phyloP scores from a whole-genome alignment of 1,140 invertebrate genomes.

The Bombus turneri region DNA sequence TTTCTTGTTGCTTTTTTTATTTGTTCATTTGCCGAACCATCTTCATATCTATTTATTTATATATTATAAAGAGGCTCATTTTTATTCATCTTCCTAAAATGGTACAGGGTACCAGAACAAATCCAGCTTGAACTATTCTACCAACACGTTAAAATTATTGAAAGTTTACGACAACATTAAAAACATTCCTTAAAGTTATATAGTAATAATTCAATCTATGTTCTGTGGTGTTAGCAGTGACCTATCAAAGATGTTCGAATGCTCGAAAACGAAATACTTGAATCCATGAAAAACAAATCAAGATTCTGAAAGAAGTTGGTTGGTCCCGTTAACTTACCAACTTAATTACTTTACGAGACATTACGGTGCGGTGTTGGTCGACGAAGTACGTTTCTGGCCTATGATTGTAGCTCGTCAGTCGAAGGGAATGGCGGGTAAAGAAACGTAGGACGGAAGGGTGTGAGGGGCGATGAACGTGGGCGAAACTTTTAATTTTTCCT shows the following conservation, averaged over 20 bases:
- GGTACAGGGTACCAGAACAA: neutral
- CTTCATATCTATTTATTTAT: neutral
- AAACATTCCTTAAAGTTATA: neutral
- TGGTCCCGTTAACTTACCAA: slow-evolving; percentile 32
- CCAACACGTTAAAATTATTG: neutral
- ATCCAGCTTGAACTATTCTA: neutral
- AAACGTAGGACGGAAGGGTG: neutral
- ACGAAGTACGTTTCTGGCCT: slow-evolving; percentile 48
- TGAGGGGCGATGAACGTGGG: slow-evolving; percentile 39
- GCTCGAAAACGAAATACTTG: neutral
- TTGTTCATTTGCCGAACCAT: slow-evolving; percentile 10
- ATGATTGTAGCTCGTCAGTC: slow-evolving; percentile 54
- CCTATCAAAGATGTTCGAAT: neutral
- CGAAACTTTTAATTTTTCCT: slow-evolving; percentile 81
- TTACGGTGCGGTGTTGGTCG: slow-evolving; percentile 54
- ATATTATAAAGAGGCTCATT: neutral
- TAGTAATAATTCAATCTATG: neutral
- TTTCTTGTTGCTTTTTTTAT: neutral
- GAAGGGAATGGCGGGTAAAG: slow-evolving; percentile 13
- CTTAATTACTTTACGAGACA: slow-evolving; percentile 73
- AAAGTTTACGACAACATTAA: neutral
- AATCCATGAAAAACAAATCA: slow-evolving; percentile 55
- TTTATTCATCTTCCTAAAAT: neutral
- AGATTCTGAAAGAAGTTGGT: slow-evolving; percentile 45
- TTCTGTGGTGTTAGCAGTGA: neutral